Conservation (phyloP, 1,140 invertebrate genomes). For the Aphis craccivora region DNA sequence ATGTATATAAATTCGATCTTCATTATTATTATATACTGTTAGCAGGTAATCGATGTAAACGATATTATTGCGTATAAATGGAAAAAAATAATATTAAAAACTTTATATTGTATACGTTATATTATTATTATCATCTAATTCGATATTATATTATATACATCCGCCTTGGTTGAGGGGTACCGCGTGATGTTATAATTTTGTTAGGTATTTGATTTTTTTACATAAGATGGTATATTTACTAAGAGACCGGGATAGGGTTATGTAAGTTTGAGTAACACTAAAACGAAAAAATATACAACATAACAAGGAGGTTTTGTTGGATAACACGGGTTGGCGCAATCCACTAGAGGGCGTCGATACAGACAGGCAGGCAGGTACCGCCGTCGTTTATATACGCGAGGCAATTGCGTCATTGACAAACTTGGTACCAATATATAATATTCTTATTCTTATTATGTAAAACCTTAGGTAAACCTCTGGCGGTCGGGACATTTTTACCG, state of each 20-base stretch:
- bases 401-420: conserved; percentile 45
- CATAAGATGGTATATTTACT: not conserved
- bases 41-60: not conserved
- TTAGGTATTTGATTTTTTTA: conserved; percentile 10
- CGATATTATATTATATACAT: not conserved
- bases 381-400: not conserved
- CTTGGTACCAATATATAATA: conserved; percentile 42
- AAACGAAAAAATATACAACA: conserved; percentile 26
- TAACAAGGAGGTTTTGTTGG: conserved; percentile 50
- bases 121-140: not conserved
- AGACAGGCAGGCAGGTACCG: not conserved
- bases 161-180: not conserved
- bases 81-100: not conserved
- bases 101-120: not conserved
- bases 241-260: conserved; percentile 11
- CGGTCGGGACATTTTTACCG: conserved; percentile 22
- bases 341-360: conserved; percentile 56
- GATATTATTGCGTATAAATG: not conserved
- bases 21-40: not conserved
- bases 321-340: conserved; percentile 53
- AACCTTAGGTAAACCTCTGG: conserved; percentile 50
- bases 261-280: conserved; percentile 29
- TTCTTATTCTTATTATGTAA: conserved; percentile 46
- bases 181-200: not conserved
- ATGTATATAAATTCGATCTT: not conserved